Conservation (phyloP, 2,113 vertebrate species). For the Esox niger region DNA sequence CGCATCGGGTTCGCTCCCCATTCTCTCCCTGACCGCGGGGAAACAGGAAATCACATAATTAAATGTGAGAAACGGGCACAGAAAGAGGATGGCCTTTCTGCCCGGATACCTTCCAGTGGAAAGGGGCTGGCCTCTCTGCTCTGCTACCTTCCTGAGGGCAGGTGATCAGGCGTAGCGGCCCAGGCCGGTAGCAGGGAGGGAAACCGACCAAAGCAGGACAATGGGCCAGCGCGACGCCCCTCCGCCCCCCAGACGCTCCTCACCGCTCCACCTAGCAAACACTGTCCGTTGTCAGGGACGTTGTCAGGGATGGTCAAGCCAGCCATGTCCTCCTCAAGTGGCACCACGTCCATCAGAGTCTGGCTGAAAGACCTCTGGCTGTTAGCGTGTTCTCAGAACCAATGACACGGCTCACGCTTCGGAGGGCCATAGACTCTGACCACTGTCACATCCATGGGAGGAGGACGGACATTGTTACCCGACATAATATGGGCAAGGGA, state of each 20-base stretch:
- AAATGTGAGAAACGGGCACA: conserved; percentile 85
- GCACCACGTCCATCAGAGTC: conserved; percentile 76
- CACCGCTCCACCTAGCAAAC: conserved; percentile 84
- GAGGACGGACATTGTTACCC: conserved; percentile 62
- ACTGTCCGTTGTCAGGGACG: conserved; percentile 64
- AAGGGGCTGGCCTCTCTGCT: conserved; percentile 81
- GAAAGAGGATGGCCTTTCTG: conserved; percentile 74
- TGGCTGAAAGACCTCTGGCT: conserved; percentile 76
- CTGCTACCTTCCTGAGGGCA: conserved; percentile 80
- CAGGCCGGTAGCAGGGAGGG: conserved; percentile 64
- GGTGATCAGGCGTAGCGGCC: conserved; percentile 73
- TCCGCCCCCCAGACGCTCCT: conserved; percentile 74
- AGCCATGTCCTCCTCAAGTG: conserved; percentile 89
- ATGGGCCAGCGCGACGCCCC: conserved; percentile 68
- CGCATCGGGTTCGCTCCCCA: conserved; percentile 77
- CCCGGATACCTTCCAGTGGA: conserved; percentile 82
- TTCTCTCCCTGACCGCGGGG: conserved; percentile 82
- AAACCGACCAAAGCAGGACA: conserved; percentile 56
- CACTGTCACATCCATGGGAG: conserved; percentile 63
- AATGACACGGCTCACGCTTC: conserved; percentile 80
- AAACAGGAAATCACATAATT: conserved; percentile 88
- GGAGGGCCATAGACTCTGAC: conserved; percentile 74
- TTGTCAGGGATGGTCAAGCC: conserved; percentile 88
- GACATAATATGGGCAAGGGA: conserved; percentile 68
- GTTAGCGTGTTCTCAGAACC: conserved; percentile 76